phyloP scores from a whole-genome alignment of 1,140 invertebrate species.

The Branchinecta lynchi region DNA sequence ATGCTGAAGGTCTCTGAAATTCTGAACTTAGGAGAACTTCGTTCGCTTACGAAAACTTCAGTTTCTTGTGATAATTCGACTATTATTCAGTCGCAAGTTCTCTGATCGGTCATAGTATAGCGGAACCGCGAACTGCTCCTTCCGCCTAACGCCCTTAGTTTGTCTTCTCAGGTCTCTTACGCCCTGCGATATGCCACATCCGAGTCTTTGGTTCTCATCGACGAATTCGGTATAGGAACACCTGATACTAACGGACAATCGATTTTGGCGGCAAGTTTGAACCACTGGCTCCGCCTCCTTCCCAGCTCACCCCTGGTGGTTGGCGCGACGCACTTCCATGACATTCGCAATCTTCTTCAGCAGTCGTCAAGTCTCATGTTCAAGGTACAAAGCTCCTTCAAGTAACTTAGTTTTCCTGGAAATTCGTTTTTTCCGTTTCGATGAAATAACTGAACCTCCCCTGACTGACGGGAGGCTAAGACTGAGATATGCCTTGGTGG shows the following conservation, averaged over 20 bases:
- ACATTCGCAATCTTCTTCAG: slow-evolving; percentile 40
- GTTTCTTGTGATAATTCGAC: no score
- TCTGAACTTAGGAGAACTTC: no score
- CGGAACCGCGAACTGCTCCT: no score
- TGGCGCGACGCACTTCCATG: slow-evolving; percentile 57
- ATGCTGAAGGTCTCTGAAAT: no score
- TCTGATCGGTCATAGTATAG: no score
- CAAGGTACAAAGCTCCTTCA: not conserved
- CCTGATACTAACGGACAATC: slow-evolving; percentile 52
- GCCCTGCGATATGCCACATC: slow-evolving; percentile 45
- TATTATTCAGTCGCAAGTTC: no score
- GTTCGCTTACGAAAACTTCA: no score
- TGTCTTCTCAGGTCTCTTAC: slow-evolving; percentile 44
- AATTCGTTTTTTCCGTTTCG: not conserved
- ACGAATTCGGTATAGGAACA: slow-evolving; percentile 85
- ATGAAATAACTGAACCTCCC: not conserved
- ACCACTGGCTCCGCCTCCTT: slow-evolving; percentile 41
- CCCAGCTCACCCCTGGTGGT: slow-evolving; percentile 52
- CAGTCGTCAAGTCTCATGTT: not conserved
- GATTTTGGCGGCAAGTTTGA: slow-evolving; percentile 46
- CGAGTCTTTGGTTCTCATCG: slow-evolving; percentile 59
- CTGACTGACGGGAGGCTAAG: not conserved
- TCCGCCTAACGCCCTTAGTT: no score
- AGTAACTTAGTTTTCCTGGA: not conserved
- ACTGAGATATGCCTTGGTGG: not conserved